Evolutionary conservation across 2,113 vertebrate genomes (phyloP), one percentile per base, ranked within the genome.

Genomic region (Elachura formosa): DNA sequence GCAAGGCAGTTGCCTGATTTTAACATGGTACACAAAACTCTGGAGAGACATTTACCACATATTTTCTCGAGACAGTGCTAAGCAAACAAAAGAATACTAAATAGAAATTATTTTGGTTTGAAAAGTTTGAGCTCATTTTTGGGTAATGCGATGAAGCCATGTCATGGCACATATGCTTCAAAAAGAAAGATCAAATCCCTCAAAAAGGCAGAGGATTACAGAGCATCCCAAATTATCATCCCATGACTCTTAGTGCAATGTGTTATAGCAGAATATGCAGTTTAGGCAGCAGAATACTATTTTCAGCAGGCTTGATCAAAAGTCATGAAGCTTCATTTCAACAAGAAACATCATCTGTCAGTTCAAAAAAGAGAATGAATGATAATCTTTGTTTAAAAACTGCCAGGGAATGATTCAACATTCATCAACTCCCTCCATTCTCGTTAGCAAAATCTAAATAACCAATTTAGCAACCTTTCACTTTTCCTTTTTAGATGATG

Each of bases 371-470:
- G 56, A 89, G 81, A 88, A 93, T 82, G 84, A 95, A 79, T 89
- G 36, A 91, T 92, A 76, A 76, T 82, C 71, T 94, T 91, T 97
- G 68, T 89, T 94, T 94, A 73, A 95, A 93, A 94, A 45, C 66
- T 95, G 80, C 58, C 89, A 95, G 58, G 10, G 29, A 84, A 33
- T 58, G 69, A 93, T 84, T 94, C 77, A 89, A 82, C 62, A 61
- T 61, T 85, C 77, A 96, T 94, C 89, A 95, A 23, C 45, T 94
- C 52, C 76, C 54, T 76, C 90, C 66, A 79, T 92, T 94, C 80
- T 92, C 89, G 91, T 95, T 94, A 97, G 49, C 45, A 87, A 90
- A 64, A 79, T 94, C 93, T 89, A 89, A 96, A 94, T 78, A 95
- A 46, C 62, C 54, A 79, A 91, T 94, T 93, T 91, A 92, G 77